phyloP scores from a whole-genome alignment of 2,797 vertebrate genomes.

The Stomatorhinus walkeri region DNA sequence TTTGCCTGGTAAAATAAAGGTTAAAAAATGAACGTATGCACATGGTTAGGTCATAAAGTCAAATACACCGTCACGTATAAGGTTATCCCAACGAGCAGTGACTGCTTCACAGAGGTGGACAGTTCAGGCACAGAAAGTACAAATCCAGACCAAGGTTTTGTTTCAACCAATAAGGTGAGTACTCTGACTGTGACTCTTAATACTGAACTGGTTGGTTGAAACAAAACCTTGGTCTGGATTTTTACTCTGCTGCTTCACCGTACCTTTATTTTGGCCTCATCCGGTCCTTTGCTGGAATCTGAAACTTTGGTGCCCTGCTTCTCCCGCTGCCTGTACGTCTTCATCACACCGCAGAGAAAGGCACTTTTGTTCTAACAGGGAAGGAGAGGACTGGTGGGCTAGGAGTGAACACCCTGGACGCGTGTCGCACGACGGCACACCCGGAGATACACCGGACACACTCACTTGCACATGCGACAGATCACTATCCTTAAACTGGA shows the following conservation, averaged over 20 bases:
- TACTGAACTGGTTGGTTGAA: neutral
- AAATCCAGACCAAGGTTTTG: neutral
- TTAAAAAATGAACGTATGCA: neutral
- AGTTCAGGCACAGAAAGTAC: neutral
- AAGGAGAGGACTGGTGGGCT: conserved; percentile 21
- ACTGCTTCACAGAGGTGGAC: neutral
- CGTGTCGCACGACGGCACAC: neutral
- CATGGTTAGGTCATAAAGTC: neutral
- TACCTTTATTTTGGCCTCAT: conserved; percentile 92
- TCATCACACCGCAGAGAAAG: conserved; percentile 98
- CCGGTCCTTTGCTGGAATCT: conserved; percentile 90
- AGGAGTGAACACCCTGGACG: neutral
- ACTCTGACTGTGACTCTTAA: neutral
- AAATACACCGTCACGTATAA: neutral
- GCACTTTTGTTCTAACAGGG: conserved; percentile 93
- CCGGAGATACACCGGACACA: no score
- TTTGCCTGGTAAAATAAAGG: no score
- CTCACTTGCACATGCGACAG: conserved; percentile 95
- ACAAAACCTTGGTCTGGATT: neutral
- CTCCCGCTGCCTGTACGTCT: conserved; percentile 95
- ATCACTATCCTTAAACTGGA: conserved; percentile 97
- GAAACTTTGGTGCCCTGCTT: conserved; percentile 95
- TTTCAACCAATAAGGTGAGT: neutral
- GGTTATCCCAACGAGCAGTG: neutral
- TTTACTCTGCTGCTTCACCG: neutral